Evolutionary conservation across 2,888 invertebrate genomes (phyloP), one percentile per base, ranked within the genome.

Genomic region (Nezara viridula): DNA sequence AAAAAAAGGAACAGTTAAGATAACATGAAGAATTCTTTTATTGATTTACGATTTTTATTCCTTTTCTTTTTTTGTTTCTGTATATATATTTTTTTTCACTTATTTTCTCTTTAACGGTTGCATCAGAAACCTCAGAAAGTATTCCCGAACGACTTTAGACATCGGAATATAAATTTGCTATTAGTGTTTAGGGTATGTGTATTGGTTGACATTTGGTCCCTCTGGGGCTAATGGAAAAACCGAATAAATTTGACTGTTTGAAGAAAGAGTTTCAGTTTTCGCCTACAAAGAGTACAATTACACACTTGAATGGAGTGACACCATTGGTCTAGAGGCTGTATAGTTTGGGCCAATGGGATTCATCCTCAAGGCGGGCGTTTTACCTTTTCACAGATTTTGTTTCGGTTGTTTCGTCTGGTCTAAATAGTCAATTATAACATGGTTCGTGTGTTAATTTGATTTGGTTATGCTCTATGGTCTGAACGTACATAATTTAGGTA

Each of bases 241-340:
- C 50, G 88, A 88, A 88, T 88, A 88, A 88, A 88, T 88, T 88
- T 88, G 88, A 88, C 88, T 88, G 44, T 88, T 88, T 47, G 50
- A 77, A 81, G 55, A 85, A 88, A 40, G 55, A 88, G 85, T 88
- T 88, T 88, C 81, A 52, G 81, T 77, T 81, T 88, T 88, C 88
- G 88, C 88, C 88, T 88, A 88, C 88, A 88, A 88, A 88, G 47
- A 88, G 88, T 88, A 85, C 81, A 73, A 88, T 88, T 88, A 88
- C 66, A 47, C 86, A 81, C 44, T 81, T n/a, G 12, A 81, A 81
- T 47, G 44, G 81, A 14, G 81, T n/a, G 44, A 44, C 16, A n/a
- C 81, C 81, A 81, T 81, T 81, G 81, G 81, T 81, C 81, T 14
- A 40, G 81, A 81, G 81, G 81, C 44, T 81, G 44, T 81, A 44